These are phyloP conservation scores for Zaprionus bogoriensis DNA, from an alignment of 2,888 invertebrate genomes.

Conservation along the genomic window DNA sequence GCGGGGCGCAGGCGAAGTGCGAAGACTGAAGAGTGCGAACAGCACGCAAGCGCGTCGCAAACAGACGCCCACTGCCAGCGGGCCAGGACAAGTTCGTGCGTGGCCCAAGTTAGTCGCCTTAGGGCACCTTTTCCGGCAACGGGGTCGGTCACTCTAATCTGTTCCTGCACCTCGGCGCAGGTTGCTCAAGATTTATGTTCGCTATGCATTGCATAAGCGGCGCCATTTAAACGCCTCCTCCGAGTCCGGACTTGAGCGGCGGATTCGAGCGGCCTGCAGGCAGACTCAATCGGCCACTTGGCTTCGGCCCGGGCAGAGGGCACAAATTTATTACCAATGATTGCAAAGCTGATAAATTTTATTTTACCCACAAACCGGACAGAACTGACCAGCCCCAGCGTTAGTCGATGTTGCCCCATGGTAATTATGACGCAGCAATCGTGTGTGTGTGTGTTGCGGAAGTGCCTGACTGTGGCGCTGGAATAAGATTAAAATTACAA, in stretches of 20 bases:
- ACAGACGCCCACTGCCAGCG: constrained; percentile 18
- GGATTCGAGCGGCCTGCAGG: neutral
- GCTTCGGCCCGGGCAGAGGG: constrained; percentile 35
- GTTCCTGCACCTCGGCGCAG: constrained; percentile 44
- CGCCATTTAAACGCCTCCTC: constrained; percentile 64
- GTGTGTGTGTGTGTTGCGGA: constrained; percentile 30
- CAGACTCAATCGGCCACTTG: constrained; percentile 34
- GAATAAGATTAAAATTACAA: constrained; percentile 55
- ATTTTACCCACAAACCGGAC: constrained; percentile 49
- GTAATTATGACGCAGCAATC: constrained; percentile 64
- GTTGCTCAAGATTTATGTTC: constrained; percentile 61
- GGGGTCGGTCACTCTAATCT: constrained; percentile 50
- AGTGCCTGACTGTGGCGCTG: constrained; percentile 53
- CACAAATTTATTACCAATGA: constrained; percentile 67
- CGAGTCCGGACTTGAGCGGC: no score
- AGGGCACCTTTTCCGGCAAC: constrained; percentile 11
- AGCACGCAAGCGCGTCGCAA: constrained; percentile 46
- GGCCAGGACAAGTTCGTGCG: constrained; percentile 43
- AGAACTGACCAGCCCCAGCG: constrained; percentile 8
- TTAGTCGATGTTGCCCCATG: constrained; percentile 9
- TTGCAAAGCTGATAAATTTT: constrained; percentile 70
- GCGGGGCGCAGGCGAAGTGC: constrained; percentile 18
- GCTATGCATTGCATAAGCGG: constrained; percentile 66
- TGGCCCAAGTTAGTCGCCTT: constrained; percentile 26
- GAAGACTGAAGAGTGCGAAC: constrained; percentile 3